Conservation (phyloP, 2,888 invertebrate species). For the Lithodes maja region DNA sequence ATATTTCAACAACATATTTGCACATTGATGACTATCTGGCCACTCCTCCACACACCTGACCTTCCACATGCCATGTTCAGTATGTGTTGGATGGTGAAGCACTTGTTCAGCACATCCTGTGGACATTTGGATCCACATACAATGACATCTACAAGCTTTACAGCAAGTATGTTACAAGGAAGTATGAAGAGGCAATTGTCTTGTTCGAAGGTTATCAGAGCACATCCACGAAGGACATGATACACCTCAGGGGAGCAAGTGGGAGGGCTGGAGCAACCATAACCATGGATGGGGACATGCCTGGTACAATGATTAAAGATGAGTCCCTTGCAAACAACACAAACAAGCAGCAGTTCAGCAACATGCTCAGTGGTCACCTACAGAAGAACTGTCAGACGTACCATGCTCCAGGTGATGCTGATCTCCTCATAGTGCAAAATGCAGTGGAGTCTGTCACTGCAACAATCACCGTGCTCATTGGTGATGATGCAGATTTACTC, state of each 20-base stretch:
- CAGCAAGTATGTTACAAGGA: background rate
- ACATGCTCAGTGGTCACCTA: conserved; percentile 1
- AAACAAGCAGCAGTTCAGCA: background rate
- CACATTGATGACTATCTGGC: no score
- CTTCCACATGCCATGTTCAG: background rate
- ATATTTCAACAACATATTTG: no score
- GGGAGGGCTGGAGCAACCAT: background rate
- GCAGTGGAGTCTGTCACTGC: background rate
- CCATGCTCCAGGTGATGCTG: conserved; percentile 1
- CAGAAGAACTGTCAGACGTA: background rate
- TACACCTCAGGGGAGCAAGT: background rate
- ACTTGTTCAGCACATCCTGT: background rate
- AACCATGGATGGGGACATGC: background rate
- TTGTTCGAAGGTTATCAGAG: background rate
- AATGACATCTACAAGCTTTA: background rate
- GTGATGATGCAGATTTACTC: conserved; percentile 3
- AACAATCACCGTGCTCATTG: background rate
- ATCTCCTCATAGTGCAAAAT: conserved; percentile 1
- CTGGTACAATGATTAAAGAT: background rate
- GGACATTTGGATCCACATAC: conserved; percentile 8
- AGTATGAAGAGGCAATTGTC: no score
- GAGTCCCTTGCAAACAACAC: background rate
- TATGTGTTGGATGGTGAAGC: background rate
- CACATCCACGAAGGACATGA: background rate
- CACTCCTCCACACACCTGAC: no score